Conservation (phyloP, 2,888 invertebrate species). For the Tuta absoluta region DNA sequence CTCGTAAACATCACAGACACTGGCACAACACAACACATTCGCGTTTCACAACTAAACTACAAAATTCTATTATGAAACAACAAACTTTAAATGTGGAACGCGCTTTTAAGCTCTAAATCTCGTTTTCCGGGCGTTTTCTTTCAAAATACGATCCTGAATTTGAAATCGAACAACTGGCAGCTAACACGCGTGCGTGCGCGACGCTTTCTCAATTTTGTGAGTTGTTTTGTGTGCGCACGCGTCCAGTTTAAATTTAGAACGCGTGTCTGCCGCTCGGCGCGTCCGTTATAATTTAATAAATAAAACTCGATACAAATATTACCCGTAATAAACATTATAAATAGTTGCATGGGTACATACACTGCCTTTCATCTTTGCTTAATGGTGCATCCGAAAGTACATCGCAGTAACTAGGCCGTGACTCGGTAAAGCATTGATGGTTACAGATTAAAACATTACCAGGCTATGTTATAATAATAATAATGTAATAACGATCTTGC, state of each 20-base stretch:
- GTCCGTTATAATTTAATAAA: constrained; percentile 68
- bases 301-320: constrained; percentile 70
- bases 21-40: constrained; percentile 43
- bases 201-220: constrained; percentile 65
- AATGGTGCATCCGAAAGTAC: constrained; percentile 40
- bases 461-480: neutral
- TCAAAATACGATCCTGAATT: constrained; percentile 19
- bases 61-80: constrained; percentile 18
- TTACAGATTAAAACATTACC: constrained; percentile 10
- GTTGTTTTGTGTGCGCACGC: constrained; percentile 72
- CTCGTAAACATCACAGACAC: constrained; percentile 43
- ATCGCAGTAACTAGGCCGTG: constrained; percentile 6
- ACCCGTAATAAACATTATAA: constrained; percentile 65
- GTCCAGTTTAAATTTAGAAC: constrained; percentile 68
- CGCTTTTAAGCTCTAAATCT: neutral
- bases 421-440: neutral
- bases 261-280: constrained; percentile 60
- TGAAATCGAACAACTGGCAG: constrained; percentile 15
- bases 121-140: constrained; percentile 25
- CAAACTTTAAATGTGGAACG: neutral
- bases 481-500: no score
- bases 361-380: constrained; percentile 59
- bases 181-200: constrained; percentile 57
- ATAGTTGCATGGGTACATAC: constrained; percentile 43
- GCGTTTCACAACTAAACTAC: constrained; percentile 31